phyloP scores from a whole-genome alignment of 2,888 invertebrate species.

The Zootermopsis nevadensis region DNA sequence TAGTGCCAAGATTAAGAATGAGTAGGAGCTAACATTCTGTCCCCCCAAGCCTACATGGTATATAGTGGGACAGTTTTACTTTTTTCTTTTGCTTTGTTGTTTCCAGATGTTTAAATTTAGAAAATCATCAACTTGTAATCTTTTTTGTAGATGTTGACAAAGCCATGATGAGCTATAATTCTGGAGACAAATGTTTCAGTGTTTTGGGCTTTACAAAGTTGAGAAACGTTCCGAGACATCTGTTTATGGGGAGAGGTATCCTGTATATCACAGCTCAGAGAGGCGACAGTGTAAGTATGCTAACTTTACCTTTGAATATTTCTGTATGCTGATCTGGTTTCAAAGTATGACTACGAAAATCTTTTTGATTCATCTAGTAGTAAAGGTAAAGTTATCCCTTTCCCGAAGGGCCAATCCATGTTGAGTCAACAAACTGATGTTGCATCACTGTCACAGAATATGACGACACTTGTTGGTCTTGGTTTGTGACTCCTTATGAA shows the following conservation, averaged over 20 bases:
- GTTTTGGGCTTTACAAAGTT: conserved; percentile 75
- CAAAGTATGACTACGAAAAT: neutral
- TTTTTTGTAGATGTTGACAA: conserved; percentile 64
- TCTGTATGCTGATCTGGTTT: neutral
- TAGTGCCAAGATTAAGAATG: no score
- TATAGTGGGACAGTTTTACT: neutral
- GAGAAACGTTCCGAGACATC: conserved; percentile 67
- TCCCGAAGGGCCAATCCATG: no score
- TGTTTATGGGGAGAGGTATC: conserved; percentile 69
- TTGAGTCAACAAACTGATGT: no score
- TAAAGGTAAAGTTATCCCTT: no score
- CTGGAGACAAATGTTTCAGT: conserved; percentile 72
- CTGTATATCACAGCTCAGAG: conserved; percentile 60
- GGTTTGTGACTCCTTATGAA: no score
- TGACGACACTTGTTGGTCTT: no score
- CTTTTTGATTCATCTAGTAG: no score
- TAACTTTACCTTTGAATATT: neutral
- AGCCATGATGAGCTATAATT: conserved; percentile 68
- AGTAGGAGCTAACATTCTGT: neutral
- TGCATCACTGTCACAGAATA: no score
- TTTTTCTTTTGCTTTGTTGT: no score
- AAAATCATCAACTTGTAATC: neutral
- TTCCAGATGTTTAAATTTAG: neutral
- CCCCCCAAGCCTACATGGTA: neutral
- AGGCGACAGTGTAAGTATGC: conserved; percentile 60